Evolutionary conservation across 2,888 invertebrate genomes (phyloP).

Genomic region (Zygaena filipendulae): DNA sequence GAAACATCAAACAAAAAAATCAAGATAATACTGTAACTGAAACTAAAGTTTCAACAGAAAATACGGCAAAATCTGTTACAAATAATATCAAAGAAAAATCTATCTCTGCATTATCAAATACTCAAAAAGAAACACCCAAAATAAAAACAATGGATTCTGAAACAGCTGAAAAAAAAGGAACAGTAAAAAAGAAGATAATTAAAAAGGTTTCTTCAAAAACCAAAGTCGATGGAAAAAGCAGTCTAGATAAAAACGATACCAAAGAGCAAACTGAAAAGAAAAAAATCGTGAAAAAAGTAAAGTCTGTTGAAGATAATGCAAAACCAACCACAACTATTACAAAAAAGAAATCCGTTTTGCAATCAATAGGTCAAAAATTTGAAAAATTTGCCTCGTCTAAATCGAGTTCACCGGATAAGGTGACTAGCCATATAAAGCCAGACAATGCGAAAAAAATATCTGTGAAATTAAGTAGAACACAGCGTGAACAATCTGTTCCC

Average conservation of each 20-base stretch:
- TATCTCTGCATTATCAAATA: too few relatives aligned
- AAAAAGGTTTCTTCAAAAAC: conserved; percentile 57
- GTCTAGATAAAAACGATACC: conserved; percentile 31
- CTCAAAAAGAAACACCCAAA: conserved; percentile 33
- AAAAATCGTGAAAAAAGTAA: conserved; percentile 50
- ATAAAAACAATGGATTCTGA: conserved; percentile 31
- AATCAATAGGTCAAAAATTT: conserved; percentile 81
- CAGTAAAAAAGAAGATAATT: conserved; percentile 55
- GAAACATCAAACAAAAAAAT: conserved; percentile 23
- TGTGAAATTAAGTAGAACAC: conserved; percentile 64
- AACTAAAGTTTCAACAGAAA: conserved; percentile 27
- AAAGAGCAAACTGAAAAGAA: conserved; percentile 45
- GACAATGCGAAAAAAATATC: conserved; percentile 32
- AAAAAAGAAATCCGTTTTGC: conserved; percentile 76
- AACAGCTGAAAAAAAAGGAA: conserved; percentile 42
- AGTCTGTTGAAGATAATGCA: conserved; percentile 47
- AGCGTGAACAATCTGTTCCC: conserved; percentile 76
- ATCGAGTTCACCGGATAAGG: conserved; percentile 60
- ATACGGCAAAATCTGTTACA: conserved; percentile 25
- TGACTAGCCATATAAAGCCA: conserved; percentile 23
- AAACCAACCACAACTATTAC: conserved; percentile 33
- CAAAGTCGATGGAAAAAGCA: conserved; percentile 42
- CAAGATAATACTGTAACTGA: conserved; percentile 30
- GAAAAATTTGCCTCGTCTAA: conserved; percentile 73
- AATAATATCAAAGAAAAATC: conserved; percentile 25